phyloP scores from a whole-genome alignment of 2,797 vertebrate genomes.

The Catamblyrhynchus diadema region DNA sequence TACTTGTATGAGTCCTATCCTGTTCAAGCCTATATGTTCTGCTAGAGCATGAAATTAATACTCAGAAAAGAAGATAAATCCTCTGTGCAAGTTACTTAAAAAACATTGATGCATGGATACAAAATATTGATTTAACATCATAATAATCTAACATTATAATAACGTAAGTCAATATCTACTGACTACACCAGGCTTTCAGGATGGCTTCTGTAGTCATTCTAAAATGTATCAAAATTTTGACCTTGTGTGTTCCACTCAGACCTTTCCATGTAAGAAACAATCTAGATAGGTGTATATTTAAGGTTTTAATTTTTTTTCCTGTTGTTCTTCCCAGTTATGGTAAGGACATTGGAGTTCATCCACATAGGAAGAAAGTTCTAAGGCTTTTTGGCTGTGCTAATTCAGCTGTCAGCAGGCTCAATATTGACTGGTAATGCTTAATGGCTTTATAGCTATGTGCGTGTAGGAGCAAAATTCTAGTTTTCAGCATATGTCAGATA shows the following conservation, averaged over 20 bases:
- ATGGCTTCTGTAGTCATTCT: neutral
- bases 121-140: neutral
- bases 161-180: neutral
- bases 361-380: neutral
- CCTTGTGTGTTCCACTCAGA: neutral
- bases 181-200: neutral
- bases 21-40: neutral
- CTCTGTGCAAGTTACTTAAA: neutral
- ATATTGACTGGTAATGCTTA: neutral
- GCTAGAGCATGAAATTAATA: neutral
- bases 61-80: neutral
- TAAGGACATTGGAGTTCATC: neutral
- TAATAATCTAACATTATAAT: neutral
- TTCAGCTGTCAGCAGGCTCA: neutral
- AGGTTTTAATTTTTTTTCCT: neutral
- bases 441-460: neutral
- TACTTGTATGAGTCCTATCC: neutral
- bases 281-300: neutral
- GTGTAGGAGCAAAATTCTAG: neutral
- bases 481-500: neutral
- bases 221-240: neutral
- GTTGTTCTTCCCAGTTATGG: neutral
- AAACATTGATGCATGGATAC: neutral
- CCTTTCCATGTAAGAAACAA: neutral
- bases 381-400: neutral